Conservation (phyloP, 2,113 vertebrate genomes). For the Nesogale talazaci region DNA sequence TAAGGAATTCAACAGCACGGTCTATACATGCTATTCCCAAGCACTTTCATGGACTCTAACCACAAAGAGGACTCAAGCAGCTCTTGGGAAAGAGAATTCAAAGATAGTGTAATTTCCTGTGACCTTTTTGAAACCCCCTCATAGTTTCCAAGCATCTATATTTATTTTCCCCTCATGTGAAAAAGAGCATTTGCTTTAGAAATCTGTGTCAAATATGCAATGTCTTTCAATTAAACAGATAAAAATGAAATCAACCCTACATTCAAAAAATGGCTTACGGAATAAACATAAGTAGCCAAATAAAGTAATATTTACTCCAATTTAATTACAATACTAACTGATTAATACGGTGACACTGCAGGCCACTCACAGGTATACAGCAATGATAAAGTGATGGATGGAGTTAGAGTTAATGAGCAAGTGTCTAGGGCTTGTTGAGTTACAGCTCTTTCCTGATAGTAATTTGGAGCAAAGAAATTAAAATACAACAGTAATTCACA, state of each 20-base stretch:
- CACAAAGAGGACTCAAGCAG: too few species aligned
- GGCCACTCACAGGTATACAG: not conserved
- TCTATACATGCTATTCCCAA: too few species aligned
- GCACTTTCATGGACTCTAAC: too few species aligned
- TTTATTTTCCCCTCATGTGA: not conserved
- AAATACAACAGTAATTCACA: constrained; percentile 2
- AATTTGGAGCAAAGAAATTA: not conserved
- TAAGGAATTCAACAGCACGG: too few species aligned
- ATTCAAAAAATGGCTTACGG: not conserved
- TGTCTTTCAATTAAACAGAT: not conserved
- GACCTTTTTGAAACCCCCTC: too few species aligned
- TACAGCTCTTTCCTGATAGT: not conserved
- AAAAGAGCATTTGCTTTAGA: not conserved
- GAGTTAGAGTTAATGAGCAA: not conserved
- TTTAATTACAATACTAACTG: not conserved
- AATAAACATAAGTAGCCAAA: not conserved
- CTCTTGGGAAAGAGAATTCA: too few species aligned
- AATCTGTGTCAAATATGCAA: not conserved
- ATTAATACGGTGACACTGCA: not conserved
- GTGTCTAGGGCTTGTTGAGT: not conserved
- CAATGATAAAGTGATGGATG: not conserved
- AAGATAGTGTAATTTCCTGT: too few species aligned
- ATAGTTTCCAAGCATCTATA: too few species aligned
- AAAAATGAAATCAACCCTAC: not conserved
- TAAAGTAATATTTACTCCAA: not conserved